Evolutionary conservation across 2,888 invertebrate species (phyloP).

Genomic region (Steromphala cineraria): DNA sequence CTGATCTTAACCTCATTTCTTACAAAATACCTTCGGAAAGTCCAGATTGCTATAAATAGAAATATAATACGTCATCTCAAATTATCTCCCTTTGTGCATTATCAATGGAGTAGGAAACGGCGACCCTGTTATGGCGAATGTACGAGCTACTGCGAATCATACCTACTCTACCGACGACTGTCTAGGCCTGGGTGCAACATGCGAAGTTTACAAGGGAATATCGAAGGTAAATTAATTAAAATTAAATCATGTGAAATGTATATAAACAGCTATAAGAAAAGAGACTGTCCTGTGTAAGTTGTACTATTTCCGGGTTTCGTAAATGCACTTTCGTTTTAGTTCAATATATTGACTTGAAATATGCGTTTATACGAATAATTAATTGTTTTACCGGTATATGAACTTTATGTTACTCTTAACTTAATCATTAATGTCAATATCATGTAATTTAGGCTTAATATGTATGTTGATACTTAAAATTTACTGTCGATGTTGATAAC

Average conservation of each 20-base stretch:
- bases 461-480: no score
- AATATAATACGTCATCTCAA: no score
- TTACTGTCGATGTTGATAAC: no score
- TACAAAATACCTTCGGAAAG: no score
- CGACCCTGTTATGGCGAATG: constrained; percentile 14
- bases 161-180: constrained; percentile 47
- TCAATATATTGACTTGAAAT: background rate
- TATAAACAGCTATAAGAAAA: background rate
- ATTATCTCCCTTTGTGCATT: no score
- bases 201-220: constrained; percentile 58
- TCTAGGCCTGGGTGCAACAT: constrained; percentile 58
- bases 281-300: background rate
- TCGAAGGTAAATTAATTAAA: constrained; percentile 45
- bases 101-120: no score
- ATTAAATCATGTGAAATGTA: background rate
- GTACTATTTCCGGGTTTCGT: background rate
- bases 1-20: no score
- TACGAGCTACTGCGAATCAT: constrained; percentile 47
- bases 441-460: no score
- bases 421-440: no score
- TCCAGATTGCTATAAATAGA: no score
- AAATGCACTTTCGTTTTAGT: background rate
- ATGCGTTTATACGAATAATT: background rate
- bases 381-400: no score
- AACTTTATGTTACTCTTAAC: no score